Evolutionary conservation across 2,888 invertebrate genomes (phyloP), one percentile per base, ranked within the genome.

Genomic region (Cyclophora albipunctata): DNA sequence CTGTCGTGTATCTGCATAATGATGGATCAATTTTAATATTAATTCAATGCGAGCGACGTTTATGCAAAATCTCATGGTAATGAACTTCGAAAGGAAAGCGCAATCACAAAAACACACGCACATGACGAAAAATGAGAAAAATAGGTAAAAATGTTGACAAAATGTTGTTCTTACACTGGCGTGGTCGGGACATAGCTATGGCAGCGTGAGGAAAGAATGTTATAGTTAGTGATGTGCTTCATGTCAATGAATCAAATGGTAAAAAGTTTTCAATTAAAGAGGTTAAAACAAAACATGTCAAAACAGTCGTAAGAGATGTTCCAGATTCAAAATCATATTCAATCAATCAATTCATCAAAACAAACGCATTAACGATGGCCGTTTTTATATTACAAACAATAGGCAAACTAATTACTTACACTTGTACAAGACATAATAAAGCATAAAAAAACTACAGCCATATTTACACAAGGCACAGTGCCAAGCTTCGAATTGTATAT

Each of bases 161-260:
- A 63, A 69, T 61, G 60, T 63, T 59, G 60, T 69, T 85, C 91
- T 91, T 92, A 92, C 91, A 91, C 90, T 89, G 91, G 91, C 73
- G 92, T 91, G 80, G 91, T 90, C 80, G 89, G 88, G 73, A 89
- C 79, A 84, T 89, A 89, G 77, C 89, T 89, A 84, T 78, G 80
- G 89, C 87, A 90, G 89, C 90, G 87, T 90, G 83, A 73, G 78
- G 73, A 75, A 74, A 75, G 66, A 79, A 64, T 68, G 61, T 47
- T 62, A 58, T 50, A 65, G 71, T 81, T 79, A 81, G 78, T 81
- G 67, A 63, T 63, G 78, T 81, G 78, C 75, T 63, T 53, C 50
- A 64, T 57, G 44, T 58, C 54, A 55, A 59, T 58, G 52, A 58
- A 46, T 56, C 46, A 49, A 6, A 40, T 52, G 52, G 58, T 53